A percentile compares a stretch with the other conserved stretches of the same genome.
Evolutionary conservation across 2,113 vertebrate genomes (phyloP).

Genomic region (Macquaria ambigua): DNA sequence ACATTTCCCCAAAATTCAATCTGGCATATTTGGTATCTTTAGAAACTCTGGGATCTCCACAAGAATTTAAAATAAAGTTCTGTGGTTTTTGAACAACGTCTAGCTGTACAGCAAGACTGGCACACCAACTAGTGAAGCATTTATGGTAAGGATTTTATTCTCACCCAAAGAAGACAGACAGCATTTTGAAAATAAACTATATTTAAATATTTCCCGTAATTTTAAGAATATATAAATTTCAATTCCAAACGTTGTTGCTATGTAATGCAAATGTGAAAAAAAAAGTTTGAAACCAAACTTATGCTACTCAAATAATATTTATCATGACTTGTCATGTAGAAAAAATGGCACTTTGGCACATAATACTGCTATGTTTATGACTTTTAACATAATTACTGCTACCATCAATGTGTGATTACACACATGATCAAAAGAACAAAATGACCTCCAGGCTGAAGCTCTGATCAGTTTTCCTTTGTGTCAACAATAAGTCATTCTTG

Average conservation of each 20-base stretch:
- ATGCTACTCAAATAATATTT: neutral
- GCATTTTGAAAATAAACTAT: neutral
- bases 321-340: neutral
- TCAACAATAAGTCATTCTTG: conserved; percentile 43
- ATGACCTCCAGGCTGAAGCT: conserved; percentile 19
- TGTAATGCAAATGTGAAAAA: neutral
- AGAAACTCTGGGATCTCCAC: too few relatives aligned
- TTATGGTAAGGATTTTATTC: neutral
- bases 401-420: neutral
- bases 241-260: neutral
- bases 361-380: conserved; percentile 10
- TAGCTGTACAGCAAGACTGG: too few relatives aligned
- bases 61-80: too few relatives aligned
- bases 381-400: conserved; percentile 13
- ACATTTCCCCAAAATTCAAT: too few relatives aligned
- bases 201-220: neutral
- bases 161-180: too few relatives aligned
- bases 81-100: too few relatives aligned
- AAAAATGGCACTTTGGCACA: conserved; percentile 4
- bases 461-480: conserved; percentile 35
- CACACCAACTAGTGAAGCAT: neutral
- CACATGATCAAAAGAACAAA: conserved; percentile 36
- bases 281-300: neutral
- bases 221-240: neutral
- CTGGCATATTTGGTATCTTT: too few relatives aligned